Conservation (phyloP, 2,797 vertebrate species). For the Orientallactaga sibirica region DNA sequence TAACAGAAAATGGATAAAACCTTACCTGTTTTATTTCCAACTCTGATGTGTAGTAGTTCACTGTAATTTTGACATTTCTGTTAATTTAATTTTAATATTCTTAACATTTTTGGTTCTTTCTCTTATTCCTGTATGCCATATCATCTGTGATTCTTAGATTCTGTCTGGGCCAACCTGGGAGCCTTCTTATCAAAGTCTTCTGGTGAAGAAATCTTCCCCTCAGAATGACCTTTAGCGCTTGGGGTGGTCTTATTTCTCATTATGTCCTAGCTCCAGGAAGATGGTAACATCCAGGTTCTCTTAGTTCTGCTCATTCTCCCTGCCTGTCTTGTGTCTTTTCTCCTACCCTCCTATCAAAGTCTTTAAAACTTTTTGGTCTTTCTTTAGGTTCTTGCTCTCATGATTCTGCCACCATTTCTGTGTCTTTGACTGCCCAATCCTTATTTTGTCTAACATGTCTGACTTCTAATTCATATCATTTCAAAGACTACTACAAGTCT, state of each 20-base stretch:
- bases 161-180: neutral
- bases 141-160: neutral
- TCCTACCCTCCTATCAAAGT: neutral
- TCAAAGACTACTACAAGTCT: neutral
- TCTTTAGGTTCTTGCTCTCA: neutral
- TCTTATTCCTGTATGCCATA: neutral
- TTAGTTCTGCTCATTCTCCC: neutral
- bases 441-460: constrained; percentile 12
- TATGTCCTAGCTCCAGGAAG: neutral
- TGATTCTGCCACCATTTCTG: neutral
- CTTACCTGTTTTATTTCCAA: neutral
- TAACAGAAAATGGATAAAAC: neutral
- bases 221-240: neutral
- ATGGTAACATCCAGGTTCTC: neutral
- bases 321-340: neutral
- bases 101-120: neutral
- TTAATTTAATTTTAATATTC: neutral
- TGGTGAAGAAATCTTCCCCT: neutral
- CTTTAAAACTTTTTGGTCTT: neutral
- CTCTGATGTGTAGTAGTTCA: neutral
- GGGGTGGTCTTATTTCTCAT: neutral
- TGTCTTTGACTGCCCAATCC: neutral
- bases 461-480: neutral
- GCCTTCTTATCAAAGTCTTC: neutral
- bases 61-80: constrained; percentile 5